Base-by-base conservation (phyloP, 2,113 vertebrate genomes). In the Promerops cafer region DNA sequence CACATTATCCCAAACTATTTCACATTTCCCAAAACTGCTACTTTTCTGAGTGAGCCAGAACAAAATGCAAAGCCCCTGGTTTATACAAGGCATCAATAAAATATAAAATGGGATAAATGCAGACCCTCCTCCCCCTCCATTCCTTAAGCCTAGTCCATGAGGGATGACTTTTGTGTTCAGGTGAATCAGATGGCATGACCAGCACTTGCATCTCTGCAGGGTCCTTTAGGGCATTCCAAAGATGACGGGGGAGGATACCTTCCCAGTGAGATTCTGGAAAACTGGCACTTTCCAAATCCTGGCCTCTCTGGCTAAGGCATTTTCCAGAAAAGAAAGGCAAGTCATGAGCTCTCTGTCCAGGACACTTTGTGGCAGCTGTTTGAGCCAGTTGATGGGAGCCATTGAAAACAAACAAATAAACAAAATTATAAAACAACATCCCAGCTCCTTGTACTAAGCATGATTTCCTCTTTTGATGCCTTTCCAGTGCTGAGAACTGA, bases 201-300 rank as follows among this genome's bases (percentile, higher is more conserved):
- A 65, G 79, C 60, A 9, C 22, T 9, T 9, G 40, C n/a, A n/a
- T n/a, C 27, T 30, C 82, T 66, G 49, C 20, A 11, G 50, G 3
- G 27, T 52, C 19, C 69, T 79, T 35, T 31, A 22, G 35, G 45
- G n/a, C 42, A 63, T 63, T 63, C 88, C 61, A 74, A 33, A 81
- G 21, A 44, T 9, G 33, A 40, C 4, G 42, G 24, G 13, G 27
- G 54, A 85, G 11, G 63, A 89, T 87, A 98, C 98, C 98, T 98
- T 98, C 90, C 98, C 68, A 42, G 78, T 87, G 49, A 95, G 97
- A 14, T 96, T 95, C 80, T 98, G 97, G 89, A 98, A 98, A 84
- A 98, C 77, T 0, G 98, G 98, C 9, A 89, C 97, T 94, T 98
- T 98, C 98, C 98, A 98, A 42, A 98, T 95, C 16, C 96, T 97